phyloP scores from a whole-genome alignment of 2,113 vertebrate genomes.

The Xiphorhynchus elegans region DNA sequence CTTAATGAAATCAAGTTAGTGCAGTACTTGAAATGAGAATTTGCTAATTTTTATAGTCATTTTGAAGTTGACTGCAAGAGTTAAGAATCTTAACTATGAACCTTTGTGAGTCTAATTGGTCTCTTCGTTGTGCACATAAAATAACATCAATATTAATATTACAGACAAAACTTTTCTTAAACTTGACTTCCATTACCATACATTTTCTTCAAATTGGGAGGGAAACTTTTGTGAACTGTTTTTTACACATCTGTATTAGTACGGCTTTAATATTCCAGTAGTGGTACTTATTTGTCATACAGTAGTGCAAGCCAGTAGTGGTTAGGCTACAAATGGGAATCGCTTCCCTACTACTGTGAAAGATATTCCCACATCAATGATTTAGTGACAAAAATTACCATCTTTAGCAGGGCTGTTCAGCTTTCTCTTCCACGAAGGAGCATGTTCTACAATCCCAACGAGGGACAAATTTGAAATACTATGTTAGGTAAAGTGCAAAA shows the following conservation, averaged over 20 bases:
- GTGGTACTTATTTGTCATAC: neutral
- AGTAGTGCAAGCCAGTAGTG: neutral
- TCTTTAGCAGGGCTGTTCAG: neutral
- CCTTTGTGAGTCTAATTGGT: neutral
- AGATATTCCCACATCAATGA: neutral
- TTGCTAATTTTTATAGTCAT: neutral
- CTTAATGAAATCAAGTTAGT: neutral
- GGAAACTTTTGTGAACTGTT: neutral
- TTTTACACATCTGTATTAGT: neutral
- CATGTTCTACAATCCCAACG: neutral
- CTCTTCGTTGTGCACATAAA: neutral
- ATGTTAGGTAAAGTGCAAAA: neutral
- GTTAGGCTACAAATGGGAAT: neutral
- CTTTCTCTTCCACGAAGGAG: neutral
- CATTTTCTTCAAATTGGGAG: neutral
- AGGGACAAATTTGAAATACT: neutral
- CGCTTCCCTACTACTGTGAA: neutral
- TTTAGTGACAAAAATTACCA: neutral
- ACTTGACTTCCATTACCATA: neutral
- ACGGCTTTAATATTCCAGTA: neutral
- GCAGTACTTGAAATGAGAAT: neutral
- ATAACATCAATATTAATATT: neutral
- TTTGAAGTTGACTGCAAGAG: neutral
- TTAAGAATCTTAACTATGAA: neutral
- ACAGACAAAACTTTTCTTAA: neutral